Conservation (phyloP, 2,797 vertebrate genomes). For the Crocidura indochinensis region DNA sequence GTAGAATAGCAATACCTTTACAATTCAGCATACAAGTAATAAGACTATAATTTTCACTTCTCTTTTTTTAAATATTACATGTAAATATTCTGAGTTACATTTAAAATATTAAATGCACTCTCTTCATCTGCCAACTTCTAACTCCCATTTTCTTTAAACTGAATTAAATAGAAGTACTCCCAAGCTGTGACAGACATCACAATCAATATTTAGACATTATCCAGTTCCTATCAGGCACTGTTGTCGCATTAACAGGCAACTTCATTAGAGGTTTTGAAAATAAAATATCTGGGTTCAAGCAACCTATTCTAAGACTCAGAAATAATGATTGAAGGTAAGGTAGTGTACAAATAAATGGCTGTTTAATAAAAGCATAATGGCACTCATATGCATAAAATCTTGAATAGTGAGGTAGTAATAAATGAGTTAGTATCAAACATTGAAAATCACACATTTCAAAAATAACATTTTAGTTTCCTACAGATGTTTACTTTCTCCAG, state of each 20-base stretch:
- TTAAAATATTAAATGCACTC: constrained; percentile 55
- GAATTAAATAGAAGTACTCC: constrained; percentile 68
- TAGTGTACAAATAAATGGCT: constrained; percentile 2
- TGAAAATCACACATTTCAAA: constrained; percentile 33
- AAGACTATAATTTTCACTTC: not conserved
- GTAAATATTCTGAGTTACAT: constrained; percentile 49
- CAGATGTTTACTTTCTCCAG: not conserved
- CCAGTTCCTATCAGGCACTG: constrained; percentile 35
- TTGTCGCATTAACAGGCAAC: constrained; percentile 67
- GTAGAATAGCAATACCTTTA: not conserved
- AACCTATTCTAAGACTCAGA: not conserved
- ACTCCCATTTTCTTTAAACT: constrained; percentile 62
- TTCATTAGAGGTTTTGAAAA: constrained; percentile 75
- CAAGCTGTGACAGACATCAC: constrained; percentile 43
- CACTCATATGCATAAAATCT: constrained; percentile 35
- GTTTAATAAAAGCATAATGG: not conserved
- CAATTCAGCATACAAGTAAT: not conserved
- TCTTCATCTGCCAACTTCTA: constrained; percentile 57
- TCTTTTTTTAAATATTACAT: constrained; percentile 5
- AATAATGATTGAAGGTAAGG: not conserved
- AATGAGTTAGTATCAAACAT: constrained; percentile 57
- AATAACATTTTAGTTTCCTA: not conserved
- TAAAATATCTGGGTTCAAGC: constrained; percentile 52
- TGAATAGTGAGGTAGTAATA: constrained; percentile 20
- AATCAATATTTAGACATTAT: constrained; percentile 67